Conservation (phyloP, 2,888 invertebrate species). For the Ormyrus pomaceus region DNA sequence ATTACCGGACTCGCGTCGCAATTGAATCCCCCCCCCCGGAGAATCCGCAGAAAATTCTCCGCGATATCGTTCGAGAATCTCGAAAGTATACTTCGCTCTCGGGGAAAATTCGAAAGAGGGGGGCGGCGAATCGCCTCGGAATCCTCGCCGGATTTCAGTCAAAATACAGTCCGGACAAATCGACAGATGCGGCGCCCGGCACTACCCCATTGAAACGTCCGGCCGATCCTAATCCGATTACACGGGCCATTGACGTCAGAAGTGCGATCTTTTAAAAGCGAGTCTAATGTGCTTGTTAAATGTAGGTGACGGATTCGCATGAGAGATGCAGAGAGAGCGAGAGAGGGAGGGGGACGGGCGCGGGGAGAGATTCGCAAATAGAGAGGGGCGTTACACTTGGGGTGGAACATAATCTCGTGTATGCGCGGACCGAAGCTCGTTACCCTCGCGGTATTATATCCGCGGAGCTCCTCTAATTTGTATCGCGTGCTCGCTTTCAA, state of each 20-base stretch:
- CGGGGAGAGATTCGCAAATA: conserved; percentile 38
- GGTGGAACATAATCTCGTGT: conserved; percentile 19
- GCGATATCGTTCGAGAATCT: background rate
- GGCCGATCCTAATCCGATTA: conserved; percentile 74
- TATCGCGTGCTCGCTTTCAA: conserved; percentile 60
- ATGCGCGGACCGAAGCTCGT: conserved; percentile 61
- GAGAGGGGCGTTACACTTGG: background rate
- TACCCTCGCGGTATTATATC: conserved; percentile 60
- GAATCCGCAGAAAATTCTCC: no score
- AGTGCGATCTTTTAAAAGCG: conserved; percentile 74
- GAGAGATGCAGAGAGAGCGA: background rate
- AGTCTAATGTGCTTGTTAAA: conserved; percentile 71
- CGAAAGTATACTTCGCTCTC: background rate
- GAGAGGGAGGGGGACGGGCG: background rate
- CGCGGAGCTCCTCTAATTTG: conserved; percentile 59
- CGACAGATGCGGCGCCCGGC: conserved; percentile 66
- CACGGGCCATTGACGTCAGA: conserved; percentile 74
- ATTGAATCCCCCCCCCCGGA: no score
- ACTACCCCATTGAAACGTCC: conserved; percentile 60
- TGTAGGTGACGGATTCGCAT: conserved; percentile 50
- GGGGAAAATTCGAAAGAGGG: background rate
- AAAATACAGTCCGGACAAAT: conserved; percentile 55
- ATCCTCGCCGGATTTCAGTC: background rate
- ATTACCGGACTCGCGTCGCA: no score
- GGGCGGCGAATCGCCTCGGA: background rate